A percentile compares a stretch with the other conserved stretches of the same genome.
phyloP scores from a whole-genome alignment of 2,113 vertebrate species.

The Thryonomys swinderianus region DNA sequence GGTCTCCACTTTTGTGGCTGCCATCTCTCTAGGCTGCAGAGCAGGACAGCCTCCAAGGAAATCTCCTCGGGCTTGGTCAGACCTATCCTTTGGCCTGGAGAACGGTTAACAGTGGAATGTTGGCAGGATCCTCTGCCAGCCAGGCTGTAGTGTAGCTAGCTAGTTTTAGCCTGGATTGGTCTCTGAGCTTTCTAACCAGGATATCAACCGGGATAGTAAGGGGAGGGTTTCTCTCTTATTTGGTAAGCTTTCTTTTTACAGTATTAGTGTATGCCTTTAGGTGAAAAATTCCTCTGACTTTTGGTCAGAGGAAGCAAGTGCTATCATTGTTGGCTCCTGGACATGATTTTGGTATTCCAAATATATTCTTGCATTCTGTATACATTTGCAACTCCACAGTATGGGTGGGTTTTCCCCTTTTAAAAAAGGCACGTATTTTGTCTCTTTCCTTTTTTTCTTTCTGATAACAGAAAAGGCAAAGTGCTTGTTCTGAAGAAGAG shows the following conservation, averaged over 20 bases:
- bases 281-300: neutral
- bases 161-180: conserved; percentile 34
- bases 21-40: neutral
- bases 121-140: neutral
- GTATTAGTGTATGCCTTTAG: neutral
- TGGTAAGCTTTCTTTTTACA: neutral
- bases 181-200: conserved; percentile 9
- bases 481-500: neutral
- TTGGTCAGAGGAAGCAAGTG: neutral
- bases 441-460: neutral
- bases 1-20: neutral
- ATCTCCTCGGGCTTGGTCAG: neutral
- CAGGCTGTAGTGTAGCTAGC: neutral
- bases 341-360: neutral
- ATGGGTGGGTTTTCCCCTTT: neutral
- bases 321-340: neutral
- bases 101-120: neutral
- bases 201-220: neutral
- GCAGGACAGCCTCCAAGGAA: neutral
- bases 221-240: neutral
- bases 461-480: conserved; percentile 24
- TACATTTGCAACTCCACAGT: neutral
- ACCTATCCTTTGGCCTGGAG: neutral
- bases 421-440: neutral
- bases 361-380: neutral